A percentile compares a stretch with the other conserved stretches of the same genome.
Evolutionary conservation across 2,797 vertebrate species (phyloP).

Genomic region (Acanthurus lineatus): DNA sequence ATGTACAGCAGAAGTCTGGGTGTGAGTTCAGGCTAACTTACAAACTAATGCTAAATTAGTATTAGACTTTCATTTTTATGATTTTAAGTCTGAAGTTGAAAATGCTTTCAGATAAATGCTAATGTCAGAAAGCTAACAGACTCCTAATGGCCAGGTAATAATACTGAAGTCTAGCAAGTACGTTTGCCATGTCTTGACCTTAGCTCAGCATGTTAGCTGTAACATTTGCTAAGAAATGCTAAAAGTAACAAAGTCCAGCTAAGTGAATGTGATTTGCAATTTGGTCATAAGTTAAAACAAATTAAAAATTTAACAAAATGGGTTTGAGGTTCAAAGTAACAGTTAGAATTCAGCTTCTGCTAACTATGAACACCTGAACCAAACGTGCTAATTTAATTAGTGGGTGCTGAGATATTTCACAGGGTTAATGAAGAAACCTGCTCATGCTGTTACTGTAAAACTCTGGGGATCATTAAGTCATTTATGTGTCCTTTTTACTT

Average conservation of each 20-base stretch:
- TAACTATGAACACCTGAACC: neutral
- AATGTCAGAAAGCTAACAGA: neutral
- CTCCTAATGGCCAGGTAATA: neutral
- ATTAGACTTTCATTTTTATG: neutral
- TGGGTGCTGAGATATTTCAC: neutral
- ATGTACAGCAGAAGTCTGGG: too few species aligned
- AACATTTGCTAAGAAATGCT: neutral
- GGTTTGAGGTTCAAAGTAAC: too few species aligned
- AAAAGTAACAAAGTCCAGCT: too few species aligned
- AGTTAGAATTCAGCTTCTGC: neutral
- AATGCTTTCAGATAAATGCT: neutral
- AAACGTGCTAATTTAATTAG: neutral
- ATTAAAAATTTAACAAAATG: neutral
- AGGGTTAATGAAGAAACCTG: neutral
- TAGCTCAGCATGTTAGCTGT: neutral
- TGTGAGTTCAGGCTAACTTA: neutral
- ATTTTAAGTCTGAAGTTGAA: neutral
- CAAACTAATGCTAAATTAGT: neutral
- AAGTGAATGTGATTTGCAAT: too few species aligned
- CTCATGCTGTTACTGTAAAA: neutral
- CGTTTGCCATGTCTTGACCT: neutral
- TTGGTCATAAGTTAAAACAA: neutral
- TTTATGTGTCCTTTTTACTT: too few species aligned
- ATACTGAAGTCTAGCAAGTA: neutral
- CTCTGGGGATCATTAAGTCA: neutral